Conservation (phyloP, 35 echinoderm and acorn worm species). For the Apostichopus parvimensis region DNA sequence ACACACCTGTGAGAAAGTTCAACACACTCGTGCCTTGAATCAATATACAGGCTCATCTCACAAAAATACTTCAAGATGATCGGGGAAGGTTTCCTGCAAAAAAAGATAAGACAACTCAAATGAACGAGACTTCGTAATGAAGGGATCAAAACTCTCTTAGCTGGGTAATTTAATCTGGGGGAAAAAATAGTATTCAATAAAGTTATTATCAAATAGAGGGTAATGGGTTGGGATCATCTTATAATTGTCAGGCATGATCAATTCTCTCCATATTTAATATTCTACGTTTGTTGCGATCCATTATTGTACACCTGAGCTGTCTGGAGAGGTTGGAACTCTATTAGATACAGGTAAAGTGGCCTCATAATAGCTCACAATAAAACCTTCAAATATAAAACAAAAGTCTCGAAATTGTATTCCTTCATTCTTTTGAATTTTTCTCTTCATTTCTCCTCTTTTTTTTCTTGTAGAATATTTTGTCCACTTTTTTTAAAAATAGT, state of each 20-base stretch:
- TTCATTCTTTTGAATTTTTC: no score
- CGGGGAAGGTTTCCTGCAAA: background rate
- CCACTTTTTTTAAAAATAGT: no score
- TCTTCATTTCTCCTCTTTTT: no score
- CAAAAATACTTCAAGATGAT: no score
- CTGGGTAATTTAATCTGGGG: constrained; percentile 5
- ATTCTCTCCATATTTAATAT: background rate
- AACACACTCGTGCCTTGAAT: background rate
- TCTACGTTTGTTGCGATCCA: background rate
- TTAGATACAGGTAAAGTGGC: background rate
- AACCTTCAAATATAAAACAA: no score
- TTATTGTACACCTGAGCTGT: background rate
- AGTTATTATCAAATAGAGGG: background rate
- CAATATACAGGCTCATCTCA: background rate
- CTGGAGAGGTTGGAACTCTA: background rate
- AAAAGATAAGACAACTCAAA: background rate
- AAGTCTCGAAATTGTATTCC: no score
- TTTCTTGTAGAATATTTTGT: no score
- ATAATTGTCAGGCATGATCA: background rate
- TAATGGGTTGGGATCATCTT: background rate
- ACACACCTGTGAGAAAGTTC: constrained; percentile 37
- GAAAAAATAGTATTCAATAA: background rate
- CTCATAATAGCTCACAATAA: background rate
- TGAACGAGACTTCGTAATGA: background rate
- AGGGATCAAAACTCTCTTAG: background rate